Percentiles rank a stretch among this genome's conserved stretches.
These are phyloP conservation scores for Sternotherus odoratus DNA, from an alignment of 2,797 vertebrate genomes.

Conservation along the genomic window DNA sequence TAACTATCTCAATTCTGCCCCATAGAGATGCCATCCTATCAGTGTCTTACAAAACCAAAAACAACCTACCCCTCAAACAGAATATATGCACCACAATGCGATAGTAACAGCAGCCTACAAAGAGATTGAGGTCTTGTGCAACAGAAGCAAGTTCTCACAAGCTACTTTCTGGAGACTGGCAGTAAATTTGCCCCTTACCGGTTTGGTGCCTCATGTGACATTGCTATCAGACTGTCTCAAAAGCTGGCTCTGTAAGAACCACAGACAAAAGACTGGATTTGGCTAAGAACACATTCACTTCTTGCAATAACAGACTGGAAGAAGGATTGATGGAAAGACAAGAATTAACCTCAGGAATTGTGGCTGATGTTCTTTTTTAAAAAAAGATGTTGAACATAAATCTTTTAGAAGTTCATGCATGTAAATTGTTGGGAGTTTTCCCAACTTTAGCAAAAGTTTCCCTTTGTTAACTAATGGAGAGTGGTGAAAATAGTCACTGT, in stretches of 20 bases:
- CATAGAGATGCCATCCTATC: background rate
- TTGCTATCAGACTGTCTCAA: background rate
- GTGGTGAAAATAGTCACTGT: background rate
- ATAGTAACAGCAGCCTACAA: background rate
- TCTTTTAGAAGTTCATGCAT: background rate
- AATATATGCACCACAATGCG: fast-evolving
- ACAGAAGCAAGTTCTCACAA: background rate
- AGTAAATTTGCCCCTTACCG: background rate
- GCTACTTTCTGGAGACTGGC: background rate
- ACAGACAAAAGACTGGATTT: background rate
- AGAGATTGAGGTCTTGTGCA: background rate
- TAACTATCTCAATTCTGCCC: background rate
- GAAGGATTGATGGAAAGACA: background rate
- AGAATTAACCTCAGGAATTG: constrained; percentile 10
- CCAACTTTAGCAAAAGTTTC: constrained; percentile 9
- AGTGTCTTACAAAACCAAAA: background rate
- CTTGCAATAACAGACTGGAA: background rate
- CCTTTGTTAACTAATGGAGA: background rate
- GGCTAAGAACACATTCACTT: background rate
- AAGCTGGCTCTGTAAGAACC: background rate
- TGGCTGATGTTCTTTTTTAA: background rate
- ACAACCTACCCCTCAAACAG: background rate
- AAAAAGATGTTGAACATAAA: background rate
- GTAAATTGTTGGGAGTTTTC: background rate
- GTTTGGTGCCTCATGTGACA: background rate